phyloP scores from a whole-genome alignment of 2,888 invertebrate genomes.

The Arrhopalites spinosus region DNA sequence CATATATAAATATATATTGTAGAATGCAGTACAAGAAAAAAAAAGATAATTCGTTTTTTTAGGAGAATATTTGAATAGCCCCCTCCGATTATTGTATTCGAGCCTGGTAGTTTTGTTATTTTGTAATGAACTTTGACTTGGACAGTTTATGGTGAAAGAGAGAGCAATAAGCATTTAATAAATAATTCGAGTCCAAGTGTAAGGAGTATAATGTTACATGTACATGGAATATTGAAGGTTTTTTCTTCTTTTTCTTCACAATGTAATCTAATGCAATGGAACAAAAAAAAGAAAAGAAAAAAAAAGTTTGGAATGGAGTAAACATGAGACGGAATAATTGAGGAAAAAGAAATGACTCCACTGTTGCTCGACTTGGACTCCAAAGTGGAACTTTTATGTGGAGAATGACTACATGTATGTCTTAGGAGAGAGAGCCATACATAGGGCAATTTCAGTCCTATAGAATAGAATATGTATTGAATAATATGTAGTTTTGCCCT shows the following conservation, averaged over 20 bases:
- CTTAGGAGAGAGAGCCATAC: constrained; percentile 6
- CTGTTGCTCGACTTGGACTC: constrained; percentile 15
- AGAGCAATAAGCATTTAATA: constrained; percentile 14
- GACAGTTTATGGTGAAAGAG: not conserved
- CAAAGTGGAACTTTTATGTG: constrained; percentile 36
- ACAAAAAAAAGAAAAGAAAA: not conserved
- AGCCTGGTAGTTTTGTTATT: no score
- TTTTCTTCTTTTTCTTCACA: no score
- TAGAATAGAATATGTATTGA: not conserved
- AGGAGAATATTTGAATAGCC: no score
- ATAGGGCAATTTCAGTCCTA: constrained; percentile 2
- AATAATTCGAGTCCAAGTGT: not conserved
- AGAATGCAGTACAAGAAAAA: no score
- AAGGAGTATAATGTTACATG: not conserved
- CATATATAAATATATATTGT: no score
- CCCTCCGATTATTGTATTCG: no score
- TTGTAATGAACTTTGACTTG: not conserved
- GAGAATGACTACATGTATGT: constrained; percentile 17
- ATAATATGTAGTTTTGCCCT: not conserved
- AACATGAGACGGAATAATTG: constrained; percentile 24
- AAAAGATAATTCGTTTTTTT: no score
- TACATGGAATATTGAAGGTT: no score
- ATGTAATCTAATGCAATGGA: no score
- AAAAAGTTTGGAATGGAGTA: constrained; percentile 12
- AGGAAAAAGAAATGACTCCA: constrained; percentile 25